A percentile compares a stretch with the other conserved stretches of the same genome.
These are phyloP conservation scores for Chymomyza costata DNA, from an alignment of 1,140 invertebrate genomes.

Conservation along the genomic window DNA sequence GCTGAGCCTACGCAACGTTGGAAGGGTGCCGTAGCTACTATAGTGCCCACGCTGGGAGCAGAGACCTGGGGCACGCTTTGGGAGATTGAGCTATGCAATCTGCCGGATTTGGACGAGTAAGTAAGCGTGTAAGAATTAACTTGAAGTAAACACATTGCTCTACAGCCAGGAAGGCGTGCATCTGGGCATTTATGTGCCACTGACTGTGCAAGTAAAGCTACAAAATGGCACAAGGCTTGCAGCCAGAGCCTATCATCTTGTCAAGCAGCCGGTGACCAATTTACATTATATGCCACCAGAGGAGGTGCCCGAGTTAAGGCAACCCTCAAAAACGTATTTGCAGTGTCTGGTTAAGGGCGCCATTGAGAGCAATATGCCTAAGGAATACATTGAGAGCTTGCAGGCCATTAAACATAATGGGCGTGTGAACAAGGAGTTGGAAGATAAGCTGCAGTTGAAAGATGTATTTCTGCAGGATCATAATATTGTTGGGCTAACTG, in stretches of 20 bases:
- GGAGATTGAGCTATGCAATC: constrained; percentile 53
- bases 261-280: constrained; percentile 42
- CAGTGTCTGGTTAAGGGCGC: constrained; percentile 63
- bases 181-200: constrained; percentile 33
- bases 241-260: constrained; percentile 47
- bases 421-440: constrained; percentile 18
- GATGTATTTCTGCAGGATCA: constrained; percentile 11
- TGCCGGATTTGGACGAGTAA: constrained; percentile 55
- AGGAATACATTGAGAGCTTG: constrained; percentile 42
- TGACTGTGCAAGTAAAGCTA: constrained; percentile 39
- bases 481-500: too few species aligned
- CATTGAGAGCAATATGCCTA: constrained; percentile 49
- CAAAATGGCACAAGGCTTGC: constrained; percentile 4
- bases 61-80: constrained; percentile 55
- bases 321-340: constrained; percentile 63
- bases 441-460: constrained; percentile 34
- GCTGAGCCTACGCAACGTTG: constrained; percentile 22
- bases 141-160: not conserved
- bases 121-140: constrained; percentile 1
- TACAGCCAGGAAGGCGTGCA: constrained; percentile 56
- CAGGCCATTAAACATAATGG: constrained; percentile 53
- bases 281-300: constrained; percentile 11
- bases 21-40: constrained; percentile 56
- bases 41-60: constrained; percentile 41
- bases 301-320: constrained; percentile 29